Percentiles rank a stretch among this genome's conserved stretches.
These are phyloP conservation scores for Harlomillsia oculata DNA, from an alignment of 1,140 invertebrate species.

Conservation along the genomic window DNA sequence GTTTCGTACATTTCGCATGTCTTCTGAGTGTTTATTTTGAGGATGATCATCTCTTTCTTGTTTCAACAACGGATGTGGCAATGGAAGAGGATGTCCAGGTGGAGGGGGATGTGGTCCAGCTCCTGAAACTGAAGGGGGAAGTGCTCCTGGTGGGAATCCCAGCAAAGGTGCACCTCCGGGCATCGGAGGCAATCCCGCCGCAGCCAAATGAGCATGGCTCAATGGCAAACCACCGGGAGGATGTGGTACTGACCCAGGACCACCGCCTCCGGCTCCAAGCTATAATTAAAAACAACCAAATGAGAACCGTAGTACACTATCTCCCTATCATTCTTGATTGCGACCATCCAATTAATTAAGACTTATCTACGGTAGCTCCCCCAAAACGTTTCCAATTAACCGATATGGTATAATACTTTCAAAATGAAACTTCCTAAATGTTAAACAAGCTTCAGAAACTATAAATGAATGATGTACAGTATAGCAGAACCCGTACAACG, in stretches of 20 bases:
- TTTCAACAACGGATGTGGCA: conserved; percentile 35
- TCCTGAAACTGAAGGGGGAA: conserved; percentile 34
- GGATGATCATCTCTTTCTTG: conserved; percentile 34
- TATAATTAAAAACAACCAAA: conserved; percentile 14
- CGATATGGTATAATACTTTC: too few relatives aligned
- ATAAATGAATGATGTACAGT: too few relatives aligned
- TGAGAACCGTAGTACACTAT: too few relatives aligned
- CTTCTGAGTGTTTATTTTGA: conserved; percentile 30
- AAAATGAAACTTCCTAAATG: too few relatives aligned
- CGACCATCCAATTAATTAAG: too few relatives aligned
- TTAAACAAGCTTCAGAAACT: too few relatives aligned
- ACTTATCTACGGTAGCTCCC: too few relatives aligned
- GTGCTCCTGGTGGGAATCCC: conserved; percentile 37
- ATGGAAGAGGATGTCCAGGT: conserved; percentile 31
- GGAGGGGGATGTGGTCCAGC: conserved; percentile 34
- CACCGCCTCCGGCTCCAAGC: conserved; percentile 34
- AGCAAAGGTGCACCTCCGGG: conserved; percentile 39
- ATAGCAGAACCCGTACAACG: too few relatives aligned
- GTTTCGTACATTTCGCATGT: conserved; percentile 35
- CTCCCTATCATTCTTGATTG: too few relatives aligned
- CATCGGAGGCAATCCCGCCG: conserved; percentile 44
- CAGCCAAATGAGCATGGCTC: conserved; percentile 40
- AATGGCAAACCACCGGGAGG: conserved; percentile 34
- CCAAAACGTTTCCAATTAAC: too few relatives aligned
- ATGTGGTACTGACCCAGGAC: conserved; percentile 28